These are phyloP conservation scores for Schizothorax lantsangensis DNA, from an alignment of 2,797 vertebrate species.

Conservation along the genomic window DNA sequence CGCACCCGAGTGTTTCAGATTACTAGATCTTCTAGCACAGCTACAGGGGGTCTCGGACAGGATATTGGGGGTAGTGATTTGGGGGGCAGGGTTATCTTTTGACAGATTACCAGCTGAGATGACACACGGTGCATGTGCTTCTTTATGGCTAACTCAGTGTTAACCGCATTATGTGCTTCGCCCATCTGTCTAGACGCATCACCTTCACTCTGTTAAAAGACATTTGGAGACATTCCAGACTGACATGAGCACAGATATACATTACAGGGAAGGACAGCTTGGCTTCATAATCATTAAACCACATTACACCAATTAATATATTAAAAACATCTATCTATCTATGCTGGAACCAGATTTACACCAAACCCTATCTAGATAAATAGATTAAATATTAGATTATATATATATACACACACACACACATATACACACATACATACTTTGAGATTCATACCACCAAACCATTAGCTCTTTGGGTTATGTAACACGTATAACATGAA, in stretches of 20 bases:
- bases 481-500: constrained; percentile 26
- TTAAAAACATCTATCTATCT: background rate
- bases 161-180: constrained; percentile 34
- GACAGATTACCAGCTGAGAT: constrained; percentile 40
- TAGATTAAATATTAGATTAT: too few species aligned
- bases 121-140: constrained; percentile 15
- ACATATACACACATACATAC: background rate
- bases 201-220: constrained; percentile 13
- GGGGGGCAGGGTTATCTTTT: constrained; percentile 18
- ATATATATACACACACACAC: background rate
- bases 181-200: constrained; percentile 41
- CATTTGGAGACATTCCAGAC: background rate
- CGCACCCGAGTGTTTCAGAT: constrained; percentile 25
- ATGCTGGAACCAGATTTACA: background rate
- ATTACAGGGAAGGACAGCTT: background rate
- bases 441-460: background rate
- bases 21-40: constrained; percentile 13
- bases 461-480: background rate
- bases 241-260: background rate
- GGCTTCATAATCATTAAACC: background rate
- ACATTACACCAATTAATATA: background rate
- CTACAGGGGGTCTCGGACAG: constrained; percentile 6
- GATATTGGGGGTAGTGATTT: constrained; percentile 23
- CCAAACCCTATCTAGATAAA: background rate
- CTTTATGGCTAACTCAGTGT: constrained; percentile 29